phyloP scores from a whole-genome alignment of 2,888 invertebrate species.

The Cryptus armator region DNA sequence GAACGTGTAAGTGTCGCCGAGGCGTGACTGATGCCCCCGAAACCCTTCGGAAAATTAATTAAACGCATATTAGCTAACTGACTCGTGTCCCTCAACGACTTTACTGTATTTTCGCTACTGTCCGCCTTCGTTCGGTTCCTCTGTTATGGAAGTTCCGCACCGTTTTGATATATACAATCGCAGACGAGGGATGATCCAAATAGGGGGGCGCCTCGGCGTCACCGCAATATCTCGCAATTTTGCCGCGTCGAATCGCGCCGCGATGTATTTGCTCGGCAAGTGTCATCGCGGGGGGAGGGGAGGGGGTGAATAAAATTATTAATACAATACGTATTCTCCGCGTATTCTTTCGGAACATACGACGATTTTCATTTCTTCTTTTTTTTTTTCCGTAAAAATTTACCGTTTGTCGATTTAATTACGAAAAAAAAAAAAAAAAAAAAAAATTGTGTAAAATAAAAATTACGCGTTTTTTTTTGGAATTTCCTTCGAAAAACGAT shows the following conservation, averaged over 20 bases:
- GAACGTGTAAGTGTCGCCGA: slow-evolving; percentile 49
- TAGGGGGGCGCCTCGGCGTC: slow-evolving; percentile 24
- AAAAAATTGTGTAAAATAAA: too few species aligned
- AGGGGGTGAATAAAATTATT: slow-evolving; percentile 82
- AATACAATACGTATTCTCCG: slow-evolving; percentile 61
- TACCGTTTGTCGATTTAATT: too few species aligned
- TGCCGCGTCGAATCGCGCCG: slow-evolving; percentile 78
- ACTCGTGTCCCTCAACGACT: slow-evolving; percentile 75
- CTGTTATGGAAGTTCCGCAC: slow-evolving; percentile 46
- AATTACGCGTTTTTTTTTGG: too few species aligned
- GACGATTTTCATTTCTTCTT: slow-evolving; percentile 1
- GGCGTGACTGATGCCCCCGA: slow-evolving; percentile 69
- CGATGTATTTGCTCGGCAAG: slow-evolving; percentile 76
- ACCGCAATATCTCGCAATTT: slow-evolving; percentile 69
- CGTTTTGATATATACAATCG: slow-evolving; percentile 33
- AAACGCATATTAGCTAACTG: slow-evolving; percentile 83
- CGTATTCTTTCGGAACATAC: not conserved
- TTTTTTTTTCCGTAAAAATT: not conserved
- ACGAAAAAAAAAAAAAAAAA: too few species aligned
- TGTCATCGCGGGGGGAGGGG: slow-evolving; percentile 69
- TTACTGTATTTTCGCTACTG: slow-evolving; percentile 53
- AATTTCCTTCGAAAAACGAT: too few species aligned
- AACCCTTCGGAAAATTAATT: slow-evolving; percentile 79
- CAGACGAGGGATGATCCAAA: slow-evolving; percentile 40
- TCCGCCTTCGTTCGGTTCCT: slow-evolving; percentile 54